phyloP scores from a whole-genome alignment of 2,888 invertebrate species.

The Caenorhabditis japonica region DNA sequence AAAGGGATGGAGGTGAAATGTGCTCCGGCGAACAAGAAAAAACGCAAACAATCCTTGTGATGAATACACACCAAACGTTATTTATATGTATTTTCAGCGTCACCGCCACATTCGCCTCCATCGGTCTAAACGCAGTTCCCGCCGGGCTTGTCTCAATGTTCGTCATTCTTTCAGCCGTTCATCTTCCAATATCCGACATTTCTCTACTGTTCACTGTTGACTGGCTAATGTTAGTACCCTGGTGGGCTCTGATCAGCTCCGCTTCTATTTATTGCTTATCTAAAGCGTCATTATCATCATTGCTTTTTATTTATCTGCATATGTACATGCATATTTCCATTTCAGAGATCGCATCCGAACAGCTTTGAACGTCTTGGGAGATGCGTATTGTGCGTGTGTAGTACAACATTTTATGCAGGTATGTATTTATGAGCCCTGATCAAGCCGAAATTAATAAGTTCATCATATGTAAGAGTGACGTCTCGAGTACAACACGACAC shows the following conservation, averaged over 20 bases:
- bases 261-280: too few relatives aligned
- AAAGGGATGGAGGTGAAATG: too few relatives aligned
- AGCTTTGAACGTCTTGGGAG: slow-evolving; percentile 80
- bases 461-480: slow-evolving; percentile 14
- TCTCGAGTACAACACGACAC: slow-evolving; percentile 14
- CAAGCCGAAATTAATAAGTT: not conserved
- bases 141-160: slow-evolving; percentile 75
- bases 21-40: too few relatives aligned
- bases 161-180: slow-evolving; percentile 78
- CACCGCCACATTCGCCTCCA: slow-evolving; percentile 94
- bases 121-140: slow-evolving; percentile 92
- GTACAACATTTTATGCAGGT: slow-evolving; percentile 79
- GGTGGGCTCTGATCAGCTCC: too few relatives aligned
- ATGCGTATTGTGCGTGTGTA: slow-evolving; percentile 80
- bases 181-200: slow-evolving; percentile 78
- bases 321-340: too few relatives aligned
- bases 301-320: too few relatives aligned
- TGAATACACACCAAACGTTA: too few relatives aligned
- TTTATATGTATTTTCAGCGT: slow-evolving; percentile 84
- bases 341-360: slow-evolving; percentile 80
- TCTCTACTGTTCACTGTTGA: slow-evolving; percentile 78
- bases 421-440: too few relatives aligned
- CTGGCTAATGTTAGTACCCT: slow-evolving; percentile 78
- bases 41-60: too few relatives aligned
- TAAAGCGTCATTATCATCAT: too few relatives aligned